phyloP scores from a whole-genome alignment of 2,888 invertebrate genomes.

The Colletes collaris region DNA sequence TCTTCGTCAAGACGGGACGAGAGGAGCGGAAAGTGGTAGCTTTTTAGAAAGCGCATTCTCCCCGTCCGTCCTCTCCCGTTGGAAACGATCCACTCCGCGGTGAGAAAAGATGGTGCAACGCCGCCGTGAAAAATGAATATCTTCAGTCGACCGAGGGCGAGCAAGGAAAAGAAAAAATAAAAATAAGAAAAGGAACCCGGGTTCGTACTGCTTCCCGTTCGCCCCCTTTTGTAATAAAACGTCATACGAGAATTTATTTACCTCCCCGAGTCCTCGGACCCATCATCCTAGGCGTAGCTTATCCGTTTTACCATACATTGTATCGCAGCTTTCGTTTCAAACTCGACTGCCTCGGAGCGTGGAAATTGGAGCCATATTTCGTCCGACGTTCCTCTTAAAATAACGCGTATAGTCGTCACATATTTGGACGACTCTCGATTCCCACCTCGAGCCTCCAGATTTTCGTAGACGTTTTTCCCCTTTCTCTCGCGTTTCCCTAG shows the following conservation, averaged over 20 bases:
- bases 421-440: too few species aligned
- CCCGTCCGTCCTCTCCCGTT: conserved; percentile 46
- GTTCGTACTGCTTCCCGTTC: conserved; percentile 3
- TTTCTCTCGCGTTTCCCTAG: conserved; percentile 33
- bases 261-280: conserved; percentile 2
- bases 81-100: conserved; percentile 60
- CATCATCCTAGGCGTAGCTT: too few species aligned
- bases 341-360: neutral
- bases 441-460: too few species aligned
- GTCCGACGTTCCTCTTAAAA: neutral
- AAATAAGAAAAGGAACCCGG: neutral
- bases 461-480: neutral
- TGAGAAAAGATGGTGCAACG: conserved; percentile 64
- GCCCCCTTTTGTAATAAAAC: conserved; percentile 49
- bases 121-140: conserved; percentile 69
- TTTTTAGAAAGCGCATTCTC: conserved; percentile 67
- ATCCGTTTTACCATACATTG: neutral
- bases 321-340: neutral
- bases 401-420: too few species aligned
- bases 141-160: conserved; percentile 23
- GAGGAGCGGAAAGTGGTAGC: conserved; percentile 63
- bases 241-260: conserved; percentile 54
- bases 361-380: conserved; percentile 7
- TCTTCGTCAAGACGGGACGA: conserved; percentile 68
- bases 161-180: neutral